Evolutionary conservation across 2,888 invertebrate genomes (phyloP), one percentile per base, ranked within the genome.

Genomic region (Eupithecia pulchellata): DNA sequence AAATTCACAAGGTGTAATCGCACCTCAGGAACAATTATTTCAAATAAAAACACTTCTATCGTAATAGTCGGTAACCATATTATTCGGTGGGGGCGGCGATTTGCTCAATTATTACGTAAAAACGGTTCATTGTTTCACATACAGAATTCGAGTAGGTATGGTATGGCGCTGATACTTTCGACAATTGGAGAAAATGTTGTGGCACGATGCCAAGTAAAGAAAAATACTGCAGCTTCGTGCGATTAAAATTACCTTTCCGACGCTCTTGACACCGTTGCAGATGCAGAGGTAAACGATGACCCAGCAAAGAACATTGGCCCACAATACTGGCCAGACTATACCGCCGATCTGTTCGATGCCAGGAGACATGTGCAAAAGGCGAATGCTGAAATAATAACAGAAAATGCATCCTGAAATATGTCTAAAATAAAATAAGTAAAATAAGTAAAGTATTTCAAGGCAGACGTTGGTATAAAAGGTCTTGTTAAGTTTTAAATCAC

Each of bases 241-340:
- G 11, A 60, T 32, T 32, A 76, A 47, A 67, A 42, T 84, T 79
- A 97, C 97, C 95, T 97, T 98, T 84, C 97, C 97, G 34, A 97
- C 97, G 89, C 97, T 97, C 91, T 97, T 97, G 74, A 98, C 97
- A 64, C 98, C 98, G 79, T 97, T 97, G 90, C 96, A 96, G 76
- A 98, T 97, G 88, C 98, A 98, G 66, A 98, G 91, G 88, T 97
- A 98, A 17, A 97, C 96, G 64, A 97, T 88, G 14, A 97, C 83
- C 98, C 98, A 98, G 55, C 97, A 96, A 29, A 98, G 89, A 0
- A 96, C 83, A 71, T 98, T 96, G 80, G 96, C 96, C 73, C 96
- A 89, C 63, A 98, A 96, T 63, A 98, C 91, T 1, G 97, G 97
- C 97, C 97, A 97, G 9, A 98, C 97, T 29, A 99, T 94, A 1